Conservation (phyloP, 2,113 vertebrate genomes). For the Carassius auratus region DNA sequence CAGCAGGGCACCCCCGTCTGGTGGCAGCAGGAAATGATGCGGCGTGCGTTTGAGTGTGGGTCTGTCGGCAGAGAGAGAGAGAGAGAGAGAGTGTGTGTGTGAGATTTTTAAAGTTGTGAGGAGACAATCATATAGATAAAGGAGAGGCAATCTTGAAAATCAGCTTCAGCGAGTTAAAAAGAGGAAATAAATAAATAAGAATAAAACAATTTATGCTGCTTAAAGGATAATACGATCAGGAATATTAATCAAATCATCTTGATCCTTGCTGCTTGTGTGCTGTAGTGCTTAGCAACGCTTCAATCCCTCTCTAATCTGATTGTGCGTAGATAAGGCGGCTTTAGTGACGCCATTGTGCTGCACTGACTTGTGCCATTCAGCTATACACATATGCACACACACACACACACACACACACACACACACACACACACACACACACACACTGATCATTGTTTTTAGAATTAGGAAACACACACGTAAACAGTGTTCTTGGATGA, state of each 20-base stretch:
- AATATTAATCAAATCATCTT: constrained; percentile 84
- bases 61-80: constrained; percentile 1
- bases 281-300: constrained; percentile 71
- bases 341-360: constrained; percentile 74
- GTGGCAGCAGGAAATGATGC: constrained; percentile 64
- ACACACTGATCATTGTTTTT: not conserved
- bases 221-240: constrained; percentile 79
- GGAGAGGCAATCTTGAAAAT: constrained; percentile 69
- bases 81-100: not conserved
- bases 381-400: constrained; percentile 32
- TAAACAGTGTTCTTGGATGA: not conserved
- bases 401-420: not conserved
- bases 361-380: constrained; percentile 70
- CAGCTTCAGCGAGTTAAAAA: constrained; percentile 51
- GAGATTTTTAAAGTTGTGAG: not conserved
- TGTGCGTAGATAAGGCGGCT: constrained; percentile 77
- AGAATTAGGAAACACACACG: not conserved
- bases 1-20: constrained; percentile 79
- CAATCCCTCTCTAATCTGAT: constrained; percentile 82
- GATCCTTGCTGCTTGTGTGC: constrained; percentile 70
- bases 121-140: constrained; percentile 28
- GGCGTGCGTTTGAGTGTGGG: not conserved
- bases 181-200: constrained; percentile 71
- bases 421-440: not conserved
- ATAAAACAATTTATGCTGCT: constrained; percentile 79